Conservation (phyloP, 1,140 invertebrate species). For the Drosophila erecta region DNA sequence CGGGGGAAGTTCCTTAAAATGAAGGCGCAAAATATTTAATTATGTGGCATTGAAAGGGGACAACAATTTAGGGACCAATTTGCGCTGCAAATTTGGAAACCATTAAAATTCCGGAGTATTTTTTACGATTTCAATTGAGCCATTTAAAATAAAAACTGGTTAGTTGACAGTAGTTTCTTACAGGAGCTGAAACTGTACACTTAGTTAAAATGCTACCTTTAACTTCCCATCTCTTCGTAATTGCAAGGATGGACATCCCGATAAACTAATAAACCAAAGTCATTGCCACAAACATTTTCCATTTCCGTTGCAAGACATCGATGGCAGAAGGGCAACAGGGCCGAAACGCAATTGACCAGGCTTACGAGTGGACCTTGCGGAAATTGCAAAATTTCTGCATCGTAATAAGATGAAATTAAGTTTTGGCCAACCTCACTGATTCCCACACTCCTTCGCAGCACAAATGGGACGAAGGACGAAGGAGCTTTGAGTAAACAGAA, state of each 20-base stretch:
- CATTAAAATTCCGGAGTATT: not conserved
- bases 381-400: slow-evolving; percentile 83
- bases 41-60: too few relatives aligned
- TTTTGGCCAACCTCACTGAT: slow-evolving; percentile 52
- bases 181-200: not conserved
- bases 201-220: not conserved
- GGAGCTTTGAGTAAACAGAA: slow-evolving; percentile 48
- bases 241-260: slow-evolving; percentile 27
- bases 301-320: slow-evolving; percentile 59
- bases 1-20: not conserved
- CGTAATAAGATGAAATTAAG: slow-evolving; percentile 83
- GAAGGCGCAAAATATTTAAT: not conserved
- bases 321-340: not conserved
- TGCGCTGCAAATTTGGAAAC: not conserved
- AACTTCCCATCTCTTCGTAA: not conserved
- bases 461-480: slow-evolving; percentile 10
- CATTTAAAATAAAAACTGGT: too few relatives aligned
- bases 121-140: not conserved
- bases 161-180: too few relatives aligned
- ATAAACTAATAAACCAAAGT: slow-evolving; percentile 54
- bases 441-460: slow-evolving; percentile 11
- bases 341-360: slow-evolving; percentile 60
- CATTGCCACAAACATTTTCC: slow-evolving; percentile 62
- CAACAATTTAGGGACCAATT: not conserved
- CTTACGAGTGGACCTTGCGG: slow-evolving; percentile 52